These are phyloP conservation scores for Pentalonia nigronervosa DNA, from an alignment of 1,140 invertebrate genomes.

Conservation along the genomic window DNA sequence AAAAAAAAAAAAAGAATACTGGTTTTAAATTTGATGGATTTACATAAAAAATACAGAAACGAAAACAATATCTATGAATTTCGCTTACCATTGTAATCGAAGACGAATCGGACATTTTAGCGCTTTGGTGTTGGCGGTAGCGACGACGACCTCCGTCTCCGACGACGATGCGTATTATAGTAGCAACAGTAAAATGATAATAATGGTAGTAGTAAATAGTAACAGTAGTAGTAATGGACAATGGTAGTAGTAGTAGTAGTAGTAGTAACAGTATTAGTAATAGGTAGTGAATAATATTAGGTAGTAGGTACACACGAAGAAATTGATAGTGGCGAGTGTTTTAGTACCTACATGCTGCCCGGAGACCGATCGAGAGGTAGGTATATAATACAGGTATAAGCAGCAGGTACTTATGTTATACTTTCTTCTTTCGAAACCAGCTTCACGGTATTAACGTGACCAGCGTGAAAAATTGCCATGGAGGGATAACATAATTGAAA, in stretches of 20 bases:
- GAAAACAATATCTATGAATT: neutral
- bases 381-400: neutral
- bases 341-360: neutral
- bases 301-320: constrained; percentile 1
- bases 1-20: neutral
- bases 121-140: neutral
- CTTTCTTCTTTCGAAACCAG: constrained; percentile 52
- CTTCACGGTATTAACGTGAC: constrained; percentile 46
- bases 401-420: neutral
- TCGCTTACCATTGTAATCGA: constrained; percentile 25
- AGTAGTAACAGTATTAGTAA: too few species aligned
- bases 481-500: constrained; percentile 38
- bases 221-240: neutral
- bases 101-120: constrained; percentile 46
- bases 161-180: neutral
- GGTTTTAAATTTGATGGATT: neutral
- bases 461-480: constrained; percentile 45
- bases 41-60: neutral
- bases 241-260: too few species aligned
- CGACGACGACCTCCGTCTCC: neutral
- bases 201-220: neutral
- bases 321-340: neutral
- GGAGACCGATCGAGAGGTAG: neutral
- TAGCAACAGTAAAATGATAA: neutral
- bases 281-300: neutral